Evolutionary conservation across 2,113 vertebrate genomes (phyloP), one percentile per base, ranked within the genome.

Genomic region (Oncorhynchus nerka): DNA sequence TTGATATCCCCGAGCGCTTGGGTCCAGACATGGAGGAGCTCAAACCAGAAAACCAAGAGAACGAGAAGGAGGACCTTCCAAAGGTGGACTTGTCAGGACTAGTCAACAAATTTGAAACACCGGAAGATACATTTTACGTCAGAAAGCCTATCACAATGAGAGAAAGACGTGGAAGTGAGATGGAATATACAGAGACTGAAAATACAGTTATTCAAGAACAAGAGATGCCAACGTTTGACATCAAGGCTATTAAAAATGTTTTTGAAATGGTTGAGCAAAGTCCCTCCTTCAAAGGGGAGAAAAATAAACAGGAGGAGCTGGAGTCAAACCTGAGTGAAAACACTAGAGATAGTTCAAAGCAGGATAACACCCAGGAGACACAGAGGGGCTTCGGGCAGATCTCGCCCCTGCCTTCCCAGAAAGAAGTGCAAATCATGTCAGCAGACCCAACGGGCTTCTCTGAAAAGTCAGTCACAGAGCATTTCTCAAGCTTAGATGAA

Each of bases 191-290:
- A 77, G 89, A 91, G 73, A 70, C 83, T 72, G 88, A 90, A 78
- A 89, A 81, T 51, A 81, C 83, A 86, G 85, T 89, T 75, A 70
- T 80, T 71, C 83, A 91, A 74, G 84, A 93, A 76, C 88, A 94
- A 75, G 89, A 92, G 76, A 87, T 83, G 59, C 85, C 92, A 79
- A 69, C 80, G 79, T 93, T 94, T 83, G 92, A 94, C 86, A 89
- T 93, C 51, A 93, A 91, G 81, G 91, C 91, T 71, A 89, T 93
- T 74, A 93, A 89, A 91, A 92, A 92, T 86, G 87, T 91, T 86
- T 94, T 95, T 90, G 91, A 94, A 93, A 91, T 91, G 79, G 87
- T 84, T 82, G 92, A 94, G 72, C 82, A 92, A 87, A 92, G 83
- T 75, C 89, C 75, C 67, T 86, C 86, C 48, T 65, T 88, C 49